A percentile compares a stretch with the other conserved stretches of the same genome.
phyloP scores from a whole-genome alignment of 2,888 invertebrate species.

The Deladenus siricidicola region DNA sequence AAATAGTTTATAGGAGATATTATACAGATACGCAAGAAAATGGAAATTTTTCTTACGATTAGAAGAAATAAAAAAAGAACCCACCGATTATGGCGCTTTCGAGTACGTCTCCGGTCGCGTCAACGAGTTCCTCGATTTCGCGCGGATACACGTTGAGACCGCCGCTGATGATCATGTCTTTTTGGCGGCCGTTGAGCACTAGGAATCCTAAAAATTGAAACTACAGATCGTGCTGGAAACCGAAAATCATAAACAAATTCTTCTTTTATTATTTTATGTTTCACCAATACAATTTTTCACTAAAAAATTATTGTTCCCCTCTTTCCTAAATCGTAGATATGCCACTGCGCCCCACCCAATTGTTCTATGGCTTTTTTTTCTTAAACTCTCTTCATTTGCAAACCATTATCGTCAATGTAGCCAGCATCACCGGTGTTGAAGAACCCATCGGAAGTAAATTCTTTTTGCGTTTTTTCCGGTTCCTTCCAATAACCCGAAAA shows the following conservation, averaged over 20 bases:
- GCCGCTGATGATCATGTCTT: constrained; percentile 48
- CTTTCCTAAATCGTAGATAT: too few species aligned
- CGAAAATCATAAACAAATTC: too few species aligned
- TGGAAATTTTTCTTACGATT: background rate
- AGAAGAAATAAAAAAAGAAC: background rate
- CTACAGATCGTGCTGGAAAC: too few species aligned
- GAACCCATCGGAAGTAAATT: constrained; percentile 74
- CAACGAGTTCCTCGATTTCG: constrained; percentile 41
- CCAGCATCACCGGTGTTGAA: constrained; percentile 69
- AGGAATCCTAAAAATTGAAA: constrained; percentile 18
- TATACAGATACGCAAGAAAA: too few species aligned
- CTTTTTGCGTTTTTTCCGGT: constrained; percentile 64
- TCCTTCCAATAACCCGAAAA: constrained; percentile 71
- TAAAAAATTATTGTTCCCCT: too few species aligned
- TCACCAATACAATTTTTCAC: too few species aligned
- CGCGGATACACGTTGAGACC: constrained; percentile 50
- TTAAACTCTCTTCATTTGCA: too few species aligned
- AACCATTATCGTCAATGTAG: constrained; percentile 37
- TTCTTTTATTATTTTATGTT: too few species aligned
- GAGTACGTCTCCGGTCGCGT: constrained; percentile 27
- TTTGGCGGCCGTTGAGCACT: constrained; percentile 39
- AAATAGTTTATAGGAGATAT: too few species aligned
- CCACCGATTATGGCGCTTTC: constrained; percentile 55
- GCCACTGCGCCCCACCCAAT: too few species aligned
- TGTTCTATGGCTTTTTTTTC: too few species aligned